Conservation (phyloP, 2,888 invertebrate genomes). For the Asteroscopus sphinx region DNA sequence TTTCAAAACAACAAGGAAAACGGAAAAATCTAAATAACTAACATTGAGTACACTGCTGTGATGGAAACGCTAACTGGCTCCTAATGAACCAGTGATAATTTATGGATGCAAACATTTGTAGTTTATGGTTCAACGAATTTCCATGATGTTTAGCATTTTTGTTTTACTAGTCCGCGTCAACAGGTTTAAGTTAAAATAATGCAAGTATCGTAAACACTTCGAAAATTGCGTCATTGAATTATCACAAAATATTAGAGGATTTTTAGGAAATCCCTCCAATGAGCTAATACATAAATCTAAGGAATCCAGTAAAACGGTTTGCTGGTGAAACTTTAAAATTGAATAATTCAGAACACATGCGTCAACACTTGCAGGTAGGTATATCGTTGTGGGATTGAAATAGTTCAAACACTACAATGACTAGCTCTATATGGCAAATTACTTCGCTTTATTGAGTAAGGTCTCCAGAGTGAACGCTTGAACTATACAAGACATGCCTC, state of each 20-base stretch:
- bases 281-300: not conserved
- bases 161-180: constrained; percentile 1
- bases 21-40: constrained; percentile 25
- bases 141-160: not conserved
- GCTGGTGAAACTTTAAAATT: not conserved
- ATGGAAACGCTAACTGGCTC: constrained; percentile 29
- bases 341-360: not conserved
- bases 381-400: not conserved
- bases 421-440: not conserved
- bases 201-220: not conserved
- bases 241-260: not conserved
- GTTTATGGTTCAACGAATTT: constrained; percentile 6
- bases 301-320: not conserved
- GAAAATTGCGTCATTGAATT: not conserved
- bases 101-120: constrained; percentile 10
- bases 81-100: constrained; percentile 47
- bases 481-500: too few species aligned
- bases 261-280: too few species aligned
- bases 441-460: constrained; percentile 9
- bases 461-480: not conserved
- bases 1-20: constrained; percentile 44
- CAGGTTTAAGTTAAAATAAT: constrained; percentile 4
- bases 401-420: not conserved
- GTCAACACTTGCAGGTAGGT: not conserved
- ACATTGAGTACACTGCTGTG: constrained; percentile 1